Conservation (phyloP, 2,113 vertebrate genomes). For the Crypturellus undulatus region DNA sequence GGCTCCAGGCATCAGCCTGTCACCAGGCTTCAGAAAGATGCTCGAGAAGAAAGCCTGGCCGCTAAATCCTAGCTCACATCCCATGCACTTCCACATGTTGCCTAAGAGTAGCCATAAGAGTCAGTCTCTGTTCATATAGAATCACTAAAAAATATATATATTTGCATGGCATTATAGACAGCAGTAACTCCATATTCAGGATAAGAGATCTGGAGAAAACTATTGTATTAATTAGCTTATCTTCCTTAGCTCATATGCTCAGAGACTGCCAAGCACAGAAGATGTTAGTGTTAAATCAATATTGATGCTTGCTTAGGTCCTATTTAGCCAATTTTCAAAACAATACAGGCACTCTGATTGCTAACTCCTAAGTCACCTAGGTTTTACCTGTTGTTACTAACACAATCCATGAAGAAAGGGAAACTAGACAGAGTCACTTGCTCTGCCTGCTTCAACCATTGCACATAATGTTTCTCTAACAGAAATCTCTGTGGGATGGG, state of each 20-base stretch:
- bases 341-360: fast-evolving
- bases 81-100: not conserved
- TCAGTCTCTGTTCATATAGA: not conserved
- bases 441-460: not conserved
- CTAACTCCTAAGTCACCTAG: not conserved
- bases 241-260: not conserved
- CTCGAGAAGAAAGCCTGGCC: not conserved
- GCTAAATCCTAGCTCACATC: not conserved
- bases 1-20: not conserved
- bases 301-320: fast-evolving
- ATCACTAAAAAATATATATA: not conserved
- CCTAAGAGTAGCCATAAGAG: not conserved
- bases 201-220: not conserved
- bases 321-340: not conserved
- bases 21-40: not conserved
- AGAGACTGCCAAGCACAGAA: not conserved
- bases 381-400: not conserved
- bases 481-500: not conserved
- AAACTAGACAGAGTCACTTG: not conserved
- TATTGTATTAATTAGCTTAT: not conserved
- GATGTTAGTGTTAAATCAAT: not conserved
- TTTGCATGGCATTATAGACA: not conserved
- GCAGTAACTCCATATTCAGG: fast-evolving
- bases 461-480: not conserved
- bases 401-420: not conserved